Evolutionary conservation across 2,888 invertebrate genomes (phyloP), one percentile per base, ranked within the genome.

Genomic region (Drosophila tanythrix): DNA sequence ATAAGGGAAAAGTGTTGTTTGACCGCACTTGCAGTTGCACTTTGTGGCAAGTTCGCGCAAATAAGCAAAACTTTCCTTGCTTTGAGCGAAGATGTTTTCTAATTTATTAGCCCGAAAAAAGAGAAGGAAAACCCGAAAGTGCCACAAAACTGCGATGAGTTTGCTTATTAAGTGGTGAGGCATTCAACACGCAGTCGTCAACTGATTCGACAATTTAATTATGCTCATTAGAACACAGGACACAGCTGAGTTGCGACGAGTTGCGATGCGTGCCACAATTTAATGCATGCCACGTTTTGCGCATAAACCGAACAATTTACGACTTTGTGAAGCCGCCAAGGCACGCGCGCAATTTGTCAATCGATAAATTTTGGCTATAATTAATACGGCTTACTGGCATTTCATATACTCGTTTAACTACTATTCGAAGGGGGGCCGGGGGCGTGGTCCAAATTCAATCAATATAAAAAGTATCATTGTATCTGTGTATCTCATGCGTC

Each of bases 341-440:
- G 77, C 88, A 82, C 88, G 82, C 83, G 67, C 88, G 56, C 87
- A 84, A 87, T 87, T 84, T 89, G 88, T 87, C 89, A 88, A 87
- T 87, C 87, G 84, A 87, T 87, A 87, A 87, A 88, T 88, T 81
- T 76, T 67, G 68, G 65, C 71, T 51, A 84, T 88, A 87, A 87
- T 87, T 87, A 87, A 88, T 88, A 81, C 86, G 70, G 74, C 75
- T 85, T 86, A 86, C 75, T 76, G 85, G 63, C 77, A 79, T 83
- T 85, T 86, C 79, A 88, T 88, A 76, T 69, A 84, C 78, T 76
- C 46, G 46, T 46, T 46, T 46, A 62, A 58, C 11, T 36, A 52
- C 27, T 35, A 53, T 51, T 31, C 46, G 15, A 15, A 46, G 4
- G 3, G 38, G 3, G 38, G 6, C 6, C 1, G 46, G 25, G 46